phyloP scores from a whole-genome alignment of 23 tunicate genomes.

The Halocynthia aurantium region DNA sequence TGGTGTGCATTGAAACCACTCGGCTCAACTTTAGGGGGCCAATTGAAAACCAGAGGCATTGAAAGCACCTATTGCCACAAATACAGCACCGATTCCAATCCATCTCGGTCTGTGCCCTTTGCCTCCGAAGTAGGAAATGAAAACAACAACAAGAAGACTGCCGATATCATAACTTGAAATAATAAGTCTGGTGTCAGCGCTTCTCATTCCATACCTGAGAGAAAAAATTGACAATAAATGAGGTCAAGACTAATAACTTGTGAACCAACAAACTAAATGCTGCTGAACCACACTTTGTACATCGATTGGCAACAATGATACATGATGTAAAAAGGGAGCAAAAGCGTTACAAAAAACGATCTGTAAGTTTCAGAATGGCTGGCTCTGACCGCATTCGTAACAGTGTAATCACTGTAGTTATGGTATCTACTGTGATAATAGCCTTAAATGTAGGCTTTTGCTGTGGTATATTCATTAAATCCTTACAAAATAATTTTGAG shows the following conservation, averaged over 20 bases:
- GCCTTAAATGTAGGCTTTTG: too few species aligned
- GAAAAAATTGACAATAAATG: not conserved
- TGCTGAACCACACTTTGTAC: too few species aligned
- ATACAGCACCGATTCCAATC: conserved; percentile 80
- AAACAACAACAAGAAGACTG: conserved; percentile 71
- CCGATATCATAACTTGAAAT: conserved; percentile 92
- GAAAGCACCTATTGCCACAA: conserved; percentile 65
- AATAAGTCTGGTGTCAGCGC: conserved; percentile 82
- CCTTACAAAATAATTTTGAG: not conserved
- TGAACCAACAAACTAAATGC: too few species aligned
- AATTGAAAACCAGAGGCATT: not conserved
- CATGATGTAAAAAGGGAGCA: not conserved
- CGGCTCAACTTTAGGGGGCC: too few species aligned
- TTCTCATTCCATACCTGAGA: conserved; percentile 68
- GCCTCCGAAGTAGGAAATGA: conserved; percentile 96
- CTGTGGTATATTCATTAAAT: not conserved
- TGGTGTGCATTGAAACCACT: not conserved
- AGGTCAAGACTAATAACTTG: not conserved
- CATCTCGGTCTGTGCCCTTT: conserved; percentile 85
- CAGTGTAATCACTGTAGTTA: too few species aligned
- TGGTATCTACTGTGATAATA: too few species aligned
- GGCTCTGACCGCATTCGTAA: too few species aligned
- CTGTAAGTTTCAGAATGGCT: too few species aligned
- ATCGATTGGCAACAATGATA: not conserved
- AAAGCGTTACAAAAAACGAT: too few species aligned